Conservation (phyloP, 2,888 invertebrate genomes). For the Heliconius ismenius region DNA sequence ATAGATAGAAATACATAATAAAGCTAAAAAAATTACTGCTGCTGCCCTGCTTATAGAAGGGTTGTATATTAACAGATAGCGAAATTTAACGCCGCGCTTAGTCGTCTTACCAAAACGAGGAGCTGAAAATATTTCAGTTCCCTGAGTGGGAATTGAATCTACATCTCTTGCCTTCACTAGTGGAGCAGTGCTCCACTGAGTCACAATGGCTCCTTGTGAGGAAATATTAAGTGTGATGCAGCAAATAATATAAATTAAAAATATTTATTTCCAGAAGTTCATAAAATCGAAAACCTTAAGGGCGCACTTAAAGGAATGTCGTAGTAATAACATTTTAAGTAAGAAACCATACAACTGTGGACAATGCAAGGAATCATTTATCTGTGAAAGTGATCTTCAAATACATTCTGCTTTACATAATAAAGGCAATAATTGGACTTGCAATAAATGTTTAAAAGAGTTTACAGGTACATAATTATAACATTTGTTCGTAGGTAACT, state of each 20-base stretch:
- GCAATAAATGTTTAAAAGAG: slow-evolving; percentile 75
- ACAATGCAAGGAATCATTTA: slow-evolving; percentile 73
- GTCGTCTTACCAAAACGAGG: too few species aligned
- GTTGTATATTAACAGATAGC: too few species aligned
- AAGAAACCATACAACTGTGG: slow-evolving; percentile 56
- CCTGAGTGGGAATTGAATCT: too few species aligned
- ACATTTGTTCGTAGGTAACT: not conserved
- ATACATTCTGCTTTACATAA: slow-evolving; percentile 75
- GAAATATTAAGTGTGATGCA: not conserved
- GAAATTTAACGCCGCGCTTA: too few species aligned
- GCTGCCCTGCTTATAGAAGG: too few species aligned
- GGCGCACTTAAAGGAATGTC: slow-evolving; percentile 54
- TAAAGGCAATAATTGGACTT: slow-evolving; percentile 62
- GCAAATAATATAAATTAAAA: not conserved
- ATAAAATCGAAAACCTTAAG: slow-evolving; percentile 52
- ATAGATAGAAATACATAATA: too few species aligned
- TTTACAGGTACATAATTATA: slow-evolving; percentile 64
- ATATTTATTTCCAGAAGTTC: slow-evolving; percentile 58
- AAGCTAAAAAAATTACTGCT: too few species aligned
- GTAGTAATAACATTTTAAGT: slow-evolving; percentile 42
- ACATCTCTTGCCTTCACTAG: too few species aligned
- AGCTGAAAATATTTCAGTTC: too few species aligned
- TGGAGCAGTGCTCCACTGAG: not conserved
- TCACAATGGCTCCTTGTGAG: not conserved
- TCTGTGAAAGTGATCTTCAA: slow-evolving; percentile 71